phyloP scores from a whole-genome alignment of 2,888 invertebrate species.

The Acleris holmiana region DNA sequence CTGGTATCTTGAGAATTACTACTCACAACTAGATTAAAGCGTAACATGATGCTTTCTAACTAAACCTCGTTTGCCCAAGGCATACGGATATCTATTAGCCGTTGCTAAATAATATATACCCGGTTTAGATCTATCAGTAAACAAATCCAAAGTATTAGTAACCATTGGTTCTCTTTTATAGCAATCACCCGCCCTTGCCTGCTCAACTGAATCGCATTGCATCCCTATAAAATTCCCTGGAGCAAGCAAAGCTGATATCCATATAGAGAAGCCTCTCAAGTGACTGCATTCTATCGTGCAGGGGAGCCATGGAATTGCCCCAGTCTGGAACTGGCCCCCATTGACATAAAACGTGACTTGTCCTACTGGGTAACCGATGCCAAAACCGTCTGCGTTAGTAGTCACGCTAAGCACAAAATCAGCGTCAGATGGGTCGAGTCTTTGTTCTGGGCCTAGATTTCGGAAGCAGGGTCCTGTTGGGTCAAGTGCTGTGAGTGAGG shows the following conservation, averaged over 20 bases:
- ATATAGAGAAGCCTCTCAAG: slow-evolving; percentile 51
- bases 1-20: too few relatives aligned
- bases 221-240: slow-evolving; percentile 56
- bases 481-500: slow-evolving; percentile 43
- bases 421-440: slow-evolving; percentile 45
- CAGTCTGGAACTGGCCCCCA: slow-evolving; percentile 60
- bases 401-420: slow-evolving; percentile 44
- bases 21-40: too few relatives aligned
- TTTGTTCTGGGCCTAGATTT: slow-evolving; percentile 39
- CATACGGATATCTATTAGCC: slow-evolving; percentile 41
- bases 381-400: slow-evolving; percentile 44
- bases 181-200: slow-evolving; percentile 55
- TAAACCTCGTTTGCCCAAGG: too few relatives aligned
- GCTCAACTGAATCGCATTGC: slow-evolving; percentile 57
- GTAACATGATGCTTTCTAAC: too few relatives aligned
- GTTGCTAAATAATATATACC: slow-evolving; percentile 60
- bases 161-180: slow-evolving; percentile 51
- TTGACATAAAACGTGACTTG: slow-evolving; percentile 50
- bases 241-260: slow-evolving; percentile 54
- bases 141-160: slow-evolving; percentile 53
- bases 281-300: slow-evolving; percentile 59
- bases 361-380: slow-evolving; percentile 44
- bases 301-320: slow-evolving; percentile 50
- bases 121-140: slow-evolving; percentile 47
- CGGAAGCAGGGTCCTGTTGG: slow-evolving; percentile 49